These are phyloP conservation scores for Glaucidium brasilianum DNA, from an alignment of 2,113 vertebrate genomes.

Conservation along the genomic window DNA sequence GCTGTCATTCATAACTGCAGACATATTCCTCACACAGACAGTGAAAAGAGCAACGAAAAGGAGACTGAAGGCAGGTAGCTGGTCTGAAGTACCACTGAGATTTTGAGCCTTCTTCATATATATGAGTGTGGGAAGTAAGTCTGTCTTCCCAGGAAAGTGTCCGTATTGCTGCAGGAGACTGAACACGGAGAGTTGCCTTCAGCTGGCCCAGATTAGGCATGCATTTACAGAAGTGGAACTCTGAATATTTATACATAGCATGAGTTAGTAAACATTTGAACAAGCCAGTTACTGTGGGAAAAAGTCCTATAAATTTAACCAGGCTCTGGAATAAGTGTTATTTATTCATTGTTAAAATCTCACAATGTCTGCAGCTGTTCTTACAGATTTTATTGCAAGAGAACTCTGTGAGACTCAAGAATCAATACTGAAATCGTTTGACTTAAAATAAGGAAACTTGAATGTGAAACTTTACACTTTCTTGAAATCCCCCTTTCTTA, in stretches of 20 bases:
- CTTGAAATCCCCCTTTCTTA: background rate
- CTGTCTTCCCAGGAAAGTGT: background rate
- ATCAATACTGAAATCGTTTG: background rate
- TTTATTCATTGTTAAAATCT: conserved; percentile 52
- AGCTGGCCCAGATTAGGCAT: conserved; percentile 21
- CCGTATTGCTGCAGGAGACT: background rate
- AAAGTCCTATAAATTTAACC: conserved; percentile 38
- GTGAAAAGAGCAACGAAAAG: background rate
- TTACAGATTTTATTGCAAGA: background rate
- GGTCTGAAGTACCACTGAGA: background rate
- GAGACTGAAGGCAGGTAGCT: background rate
- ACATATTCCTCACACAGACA: background rate
- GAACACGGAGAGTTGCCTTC: background rate
- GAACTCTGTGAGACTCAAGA: background rate
- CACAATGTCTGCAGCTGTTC: conserved; percentile 46
- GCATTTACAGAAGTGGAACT: background rate
- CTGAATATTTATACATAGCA: background rate
- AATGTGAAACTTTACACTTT: background rate
- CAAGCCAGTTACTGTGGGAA: conserved; percentile 35
- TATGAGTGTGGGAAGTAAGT: accelerated
- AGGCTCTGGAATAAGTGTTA: conserved; percentile 6
- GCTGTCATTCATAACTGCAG: too few species aligned
- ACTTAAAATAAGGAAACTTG: background rate
- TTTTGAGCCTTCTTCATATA: background rate
- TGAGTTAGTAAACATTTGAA: conserved; percentile 25